Evolutionary conservation across 2,888 invertebrate genomes (phyloP), one percentile per base, ranked within the genome.

Genomic region (Ochropacha duplaris): DNA sequence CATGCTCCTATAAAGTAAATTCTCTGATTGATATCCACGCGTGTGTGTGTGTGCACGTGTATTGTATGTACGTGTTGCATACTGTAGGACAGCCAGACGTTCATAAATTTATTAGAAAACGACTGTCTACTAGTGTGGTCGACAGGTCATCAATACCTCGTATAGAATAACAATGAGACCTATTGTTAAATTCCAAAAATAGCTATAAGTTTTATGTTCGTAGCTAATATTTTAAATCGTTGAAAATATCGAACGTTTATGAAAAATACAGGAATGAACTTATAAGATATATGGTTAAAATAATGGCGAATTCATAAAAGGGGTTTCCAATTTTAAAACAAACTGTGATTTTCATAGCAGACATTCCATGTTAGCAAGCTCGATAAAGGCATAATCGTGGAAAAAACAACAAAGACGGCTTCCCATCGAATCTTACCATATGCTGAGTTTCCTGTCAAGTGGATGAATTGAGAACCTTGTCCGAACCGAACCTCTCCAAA

Each of bases 391-490:
- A 55, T 60, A 65, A 71, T 76, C 77, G 77, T 81, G 81, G 79
- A 81, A 84, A 84, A 74, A 79, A 78, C 59, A 77, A 75, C 72
- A 78, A 70, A 76, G 69, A 69, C 54, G 63, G 66, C 67, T 82
- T 86, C 81, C 72, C 80, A 78, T 69, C 66, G 61, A 79, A 77
- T 69, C 66, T 60, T 68, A 65, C 84, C 88, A 88, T 78, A 82
- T 88, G 87, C 78, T 65, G 77, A 62, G 68, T 58, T 82, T 74
- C 69, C 71, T 76, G 74, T 77, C 81, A 83, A 86, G 84, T 82
- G 81, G 73, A 74, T 79, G 70, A 64, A 67, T 63, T 60, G 59
- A 64, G 71, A 71, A 69, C 68, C 63, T 74, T 69, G 60, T 28
- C 50, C 50, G 36, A 11, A 16, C 50, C 50, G 24, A 51, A n/a